These are phyloP conservation scores for Enteromius anoplus DNA, from an alignment of 2,797 vertebrate genomes.

Conservation along the genomic window DNA sequence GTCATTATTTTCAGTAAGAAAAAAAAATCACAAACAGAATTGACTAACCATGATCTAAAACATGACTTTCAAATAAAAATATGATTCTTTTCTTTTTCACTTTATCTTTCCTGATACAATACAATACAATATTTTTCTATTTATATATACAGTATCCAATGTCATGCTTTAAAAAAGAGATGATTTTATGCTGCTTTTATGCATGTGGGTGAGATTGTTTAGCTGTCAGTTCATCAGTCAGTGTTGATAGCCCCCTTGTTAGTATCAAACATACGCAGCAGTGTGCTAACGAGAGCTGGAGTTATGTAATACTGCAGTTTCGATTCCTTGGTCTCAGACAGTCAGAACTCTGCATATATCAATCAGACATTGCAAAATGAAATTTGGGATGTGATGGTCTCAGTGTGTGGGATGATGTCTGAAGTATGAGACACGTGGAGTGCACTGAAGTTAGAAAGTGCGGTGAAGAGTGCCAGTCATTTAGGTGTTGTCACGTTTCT, in stretches of 20 bases:
- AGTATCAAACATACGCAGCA: constrained; percentile 9
- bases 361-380: constrained; percentile 18
- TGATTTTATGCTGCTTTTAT: background rate
- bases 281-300: background rate
- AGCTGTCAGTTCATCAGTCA: constrained; percentile 20
- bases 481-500: background rate
- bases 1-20: background rate
- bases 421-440: background rate
- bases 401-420: constrained; percentile 16
- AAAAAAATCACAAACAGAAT: background rate
- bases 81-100: background rate
- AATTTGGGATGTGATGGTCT: constrained; percentile 13
- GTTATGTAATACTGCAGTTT: constrained; percentile 39
- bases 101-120: background rate
- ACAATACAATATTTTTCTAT: background rate
- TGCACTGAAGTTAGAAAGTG: background rate
- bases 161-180: background rate
- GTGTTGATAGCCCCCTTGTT: constrained; percentile 9
- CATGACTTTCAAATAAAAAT: background rate
- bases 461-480: background rate
- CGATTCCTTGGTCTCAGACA: constrained; percentile 20
- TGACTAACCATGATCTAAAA: background rate
- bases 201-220: background rate
- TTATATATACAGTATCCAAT: background rate
- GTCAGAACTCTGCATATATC: constrained; percentile 12